Evolutionary conservation across 2,113 vertebrate genomes (phyloP).

Genomic region (Triplophysa rosa): DNA sequence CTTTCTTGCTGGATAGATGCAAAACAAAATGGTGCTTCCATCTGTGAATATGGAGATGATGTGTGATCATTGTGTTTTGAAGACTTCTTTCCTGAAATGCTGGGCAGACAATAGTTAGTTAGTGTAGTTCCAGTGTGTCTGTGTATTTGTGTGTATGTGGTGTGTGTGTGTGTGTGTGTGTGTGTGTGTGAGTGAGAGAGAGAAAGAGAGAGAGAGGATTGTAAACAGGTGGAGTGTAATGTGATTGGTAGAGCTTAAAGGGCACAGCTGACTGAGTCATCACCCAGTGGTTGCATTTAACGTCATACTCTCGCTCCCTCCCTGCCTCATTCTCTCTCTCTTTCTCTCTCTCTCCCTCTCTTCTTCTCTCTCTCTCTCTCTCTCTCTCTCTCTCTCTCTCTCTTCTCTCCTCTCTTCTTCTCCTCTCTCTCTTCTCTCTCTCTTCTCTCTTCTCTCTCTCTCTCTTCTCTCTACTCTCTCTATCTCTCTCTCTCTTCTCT

Average conservation of each 20-base stretch:
- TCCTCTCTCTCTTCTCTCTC: no score
- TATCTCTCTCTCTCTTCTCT: slow-evolving; percentile 3
- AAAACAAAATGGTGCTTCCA: background rate
- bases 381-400: background rate
- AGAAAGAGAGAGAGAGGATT: background rate
- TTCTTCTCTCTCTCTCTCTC: slow-evolving; percentile 6
- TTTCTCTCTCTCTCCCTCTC: slow-evolving; percentile 15
- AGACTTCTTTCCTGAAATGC: background rate
- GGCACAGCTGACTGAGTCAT: slow-evolving; percentile 48
- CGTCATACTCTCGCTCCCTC: slow-evolving; percentile 18
- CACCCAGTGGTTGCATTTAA: slow-evolving; percentile 26
- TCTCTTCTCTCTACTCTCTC: slow-evolving; percentile 54
- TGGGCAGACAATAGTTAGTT: background rate
- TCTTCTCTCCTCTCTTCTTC: no score
- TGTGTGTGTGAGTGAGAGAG: background rate
- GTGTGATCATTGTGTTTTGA: background rate
- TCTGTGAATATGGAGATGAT: background rate
- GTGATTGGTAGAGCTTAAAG: slow-evolving; percentile 46
- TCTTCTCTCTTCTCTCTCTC: no score
- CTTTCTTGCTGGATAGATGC: background rate
- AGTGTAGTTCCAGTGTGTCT: background rate
- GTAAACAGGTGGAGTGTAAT: slow-evolving; percentile 42
- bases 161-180: background rate
- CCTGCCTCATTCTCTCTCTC: slow-evolving; percentile 52
- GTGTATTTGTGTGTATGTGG: background rate